phyloP scores from a whole-genome alignment of 2,888 invertebrate species.

The Coleophora flavipennella region DNA sequence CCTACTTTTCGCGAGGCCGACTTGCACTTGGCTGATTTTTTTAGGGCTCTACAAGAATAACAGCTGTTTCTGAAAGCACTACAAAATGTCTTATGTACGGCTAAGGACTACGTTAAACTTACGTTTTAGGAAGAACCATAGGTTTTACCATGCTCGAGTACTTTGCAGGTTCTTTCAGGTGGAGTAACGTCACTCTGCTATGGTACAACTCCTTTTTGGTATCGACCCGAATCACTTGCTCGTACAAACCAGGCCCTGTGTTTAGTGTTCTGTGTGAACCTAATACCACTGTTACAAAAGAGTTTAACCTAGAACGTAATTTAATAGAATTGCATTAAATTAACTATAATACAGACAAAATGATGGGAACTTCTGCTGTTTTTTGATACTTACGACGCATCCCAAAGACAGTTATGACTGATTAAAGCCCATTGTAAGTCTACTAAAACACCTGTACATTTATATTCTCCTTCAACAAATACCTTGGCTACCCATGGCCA shows the following conservation, averaged over 20 bases:
- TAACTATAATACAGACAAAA: background rate
- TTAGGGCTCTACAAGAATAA: too few species aligned
- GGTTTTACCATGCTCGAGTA: conserved; percentile 79
- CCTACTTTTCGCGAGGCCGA: too few species aligned
- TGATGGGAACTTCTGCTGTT: background rate
- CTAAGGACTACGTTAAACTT: conserved; percentile 29
- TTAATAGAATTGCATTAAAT: too few species aligned
- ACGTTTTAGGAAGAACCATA: conserved; percentile 68
- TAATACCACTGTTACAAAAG: conserved; percentile 76
- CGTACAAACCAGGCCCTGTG: conserved; percentile 75
- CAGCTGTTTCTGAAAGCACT: background rate
- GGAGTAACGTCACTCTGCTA: conserved; percentile 75
- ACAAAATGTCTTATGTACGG: background rate
- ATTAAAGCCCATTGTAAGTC: conserved; percentile 78
- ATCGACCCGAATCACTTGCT: conserved; percentile 77
- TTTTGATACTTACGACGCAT: conserved; percentile 14
- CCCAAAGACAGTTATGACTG: conserved; percentile 68
- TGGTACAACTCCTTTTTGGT: conserved; percentile 69
- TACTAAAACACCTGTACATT: conserved; percentile 79
- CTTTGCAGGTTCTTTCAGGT: conserved; percentile 70
- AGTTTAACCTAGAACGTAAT: conserved; percentile 54
- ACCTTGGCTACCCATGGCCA: conserved; percentile 85
- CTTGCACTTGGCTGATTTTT: too few species aligned
- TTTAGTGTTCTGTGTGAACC: conserved; percentile 77
- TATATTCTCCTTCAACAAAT: conserved; percentile 78